A percentile compares a stretch with the other conserved stretches of the same genome.
These are phyloP conservation scores for Nerophis lumbriciformis DNA, from an alignment of 2,113 vertebrate genomes.

Conservation along the genomic window DNA sequence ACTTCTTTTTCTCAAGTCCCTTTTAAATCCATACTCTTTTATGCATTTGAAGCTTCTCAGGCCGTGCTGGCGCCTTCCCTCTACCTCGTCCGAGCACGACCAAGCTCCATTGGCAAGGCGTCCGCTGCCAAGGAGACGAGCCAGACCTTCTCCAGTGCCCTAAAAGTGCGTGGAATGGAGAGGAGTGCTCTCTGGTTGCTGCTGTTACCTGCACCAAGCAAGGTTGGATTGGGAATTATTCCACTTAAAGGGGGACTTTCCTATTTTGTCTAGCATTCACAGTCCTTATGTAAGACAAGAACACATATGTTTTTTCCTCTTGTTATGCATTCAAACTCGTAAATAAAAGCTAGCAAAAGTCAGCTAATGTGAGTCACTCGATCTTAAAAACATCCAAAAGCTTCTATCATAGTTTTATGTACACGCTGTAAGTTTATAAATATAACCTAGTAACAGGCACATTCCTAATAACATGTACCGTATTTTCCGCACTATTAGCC, in stretches of 20 bases:
- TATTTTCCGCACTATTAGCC: too few relatives aligned
- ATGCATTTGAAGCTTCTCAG: slow-evolving; percentile 69
- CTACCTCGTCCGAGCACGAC: slow-evolving; percentile 66
- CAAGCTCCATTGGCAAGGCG: slow-evolving; percentile 78
- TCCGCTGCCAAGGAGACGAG: slow-evolving; percentile 82
- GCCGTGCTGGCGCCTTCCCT: slow-evolving; percentile 68
- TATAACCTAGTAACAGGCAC: too few relatives aligned
- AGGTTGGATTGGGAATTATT: slow-evolving; percentile 45
- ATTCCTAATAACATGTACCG: too few relatives aligned
- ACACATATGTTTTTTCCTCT: too few relatives aligned
- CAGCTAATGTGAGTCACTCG: too few relatives aligned
- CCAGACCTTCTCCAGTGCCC: slow-evolving; percentile 79
- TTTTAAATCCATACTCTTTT: neutral
- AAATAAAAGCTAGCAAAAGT: too few relatives aligned
- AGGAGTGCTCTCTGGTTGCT: slow-evolving; percentile 74
- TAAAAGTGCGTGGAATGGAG: slow-evolving; percentile 76
- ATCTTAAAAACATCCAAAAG: too few relatives aligned
- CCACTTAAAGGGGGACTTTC: neutral
- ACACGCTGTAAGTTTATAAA: too few relatives aligned
- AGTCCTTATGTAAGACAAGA: too few relatives aligned
- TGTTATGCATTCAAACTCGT: too few relatives aligned
- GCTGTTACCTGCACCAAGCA: slow-evolving; percentile 77
- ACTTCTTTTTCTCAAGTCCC: neutral
- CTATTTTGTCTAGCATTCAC: too few relatives aligned
- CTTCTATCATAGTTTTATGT: too few relatives aligned